Evolutionary conservation across 2,797 vertebrate genomes (phyloP), one percentile per base, ranked within the genome.

Genomic region (Rhinoraja longicauda): DNA sequence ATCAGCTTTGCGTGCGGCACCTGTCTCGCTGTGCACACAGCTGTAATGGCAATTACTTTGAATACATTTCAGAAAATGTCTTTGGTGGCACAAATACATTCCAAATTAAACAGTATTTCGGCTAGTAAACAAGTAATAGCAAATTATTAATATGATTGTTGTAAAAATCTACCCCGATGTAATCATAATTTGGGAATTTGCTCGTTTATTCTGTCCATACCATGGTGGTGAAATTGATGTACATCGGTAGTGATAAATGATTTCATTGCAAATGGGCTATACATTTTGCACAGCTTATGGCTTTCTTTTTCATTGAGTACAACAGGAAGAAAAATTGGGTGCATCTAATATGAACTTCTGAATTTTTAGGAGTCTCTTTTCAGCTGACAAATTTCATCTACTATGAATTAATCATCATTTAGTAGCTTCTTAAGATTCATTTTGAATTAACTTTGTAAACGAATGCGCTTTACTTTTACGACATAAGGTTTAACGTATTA

Each of bases 41-140:
- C 72, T 73, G 72, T 92, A 45, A 92, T n/a, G 26, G 39, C 72
- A 92, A 92, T 92, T 75, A 75, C 90, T 75, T 92, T n/a, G 12
- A 92, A 75, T 75, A 75, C 12, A 92, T 92, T 92, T 92, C 90
- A 45, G 70, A 45, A 75, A 92, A 53, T 75, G 90, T 26, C 70
- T 73, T 53, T 92, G 70, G 12, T 29, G 8, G 62, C 39, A 32
- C 21, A 21, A 45, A 53, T 92, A 15, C 39, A 8, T 75, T 92
- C 36, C 75, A 67, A 53, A 92, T 92, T 73, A 75, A 57, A 75
- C 17, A 36, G n/a, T 2, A 64, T 88, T 36, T 84, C 79, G 53
- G 21, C n/a, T 26, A 84, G 53, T 67, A 36, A 36, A 67, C 36
- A 88, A 36, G 62, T 32, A 62, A 86, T 86, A 21, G n/a, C 7